Base-by-base conservation (phyloP, 2,113 vertebrate genomes). In the Corvus hawaiiensis region DNA sequence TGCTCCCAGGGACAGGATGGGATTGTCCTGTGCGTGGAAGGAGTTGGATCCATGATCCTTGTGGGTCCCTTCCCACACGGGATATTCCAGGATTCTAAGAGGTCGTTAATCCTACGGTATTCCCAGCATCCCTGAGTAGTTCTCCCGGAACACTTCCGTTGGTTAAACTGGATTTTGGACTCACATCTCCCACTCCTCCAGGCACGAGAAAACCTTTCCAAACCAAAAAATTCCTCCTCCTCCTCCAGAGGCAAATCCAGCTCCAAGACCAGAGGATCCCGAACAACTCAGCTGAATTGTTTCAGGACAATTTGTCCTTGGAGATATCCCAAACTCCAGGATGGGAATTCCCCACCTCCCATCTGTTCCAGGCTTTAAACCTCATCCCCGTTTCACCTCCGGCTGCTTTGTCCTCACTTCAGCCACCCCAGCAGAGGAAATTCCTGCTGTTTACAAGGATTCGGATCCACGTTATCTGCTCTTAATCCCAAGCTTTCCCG, bases 31-130 rank as follows among this genome's bases (percentile, higher is more conserved):
- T 0, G 44, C 54, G 14, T 13, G 26, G 72, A 26, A 51, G 27
- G 62, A 6, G 17, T 15, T 8, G 46, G 62, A 52, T 59, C 72
- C 44, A 4, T 8, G 33, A 22, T 37, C 22, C 33, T 4, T 3
- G 22, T 10, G 46, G 9, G 26, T 51, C 44, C 11, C 5, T 51
- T 32, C 62, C 44, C 1, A 0, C 11, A 37, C 17, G 12, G 72
- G 54, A 27, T 12, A 27, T 37, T 37, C 54, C 62, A 17, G 3
- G 16, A 18, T 11, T 41, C 35, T 2, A 3, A 32, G 22, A 39
- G 32, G 49, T 37, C 2, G 24, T 15, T 6, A 46, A 55, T 51
- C 20, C 41, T 6, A 1, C 3, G 1, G 18, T 1, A 41, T 66
- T 77, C 69, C 55, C 63, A 54, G 33, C 11, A 41, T n/a, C 79